These are phyloP conservation scores for Agrotis puta DNA, from an alignment of 2,888 invertebrate species.

Conservation along the genomic window DNA sequence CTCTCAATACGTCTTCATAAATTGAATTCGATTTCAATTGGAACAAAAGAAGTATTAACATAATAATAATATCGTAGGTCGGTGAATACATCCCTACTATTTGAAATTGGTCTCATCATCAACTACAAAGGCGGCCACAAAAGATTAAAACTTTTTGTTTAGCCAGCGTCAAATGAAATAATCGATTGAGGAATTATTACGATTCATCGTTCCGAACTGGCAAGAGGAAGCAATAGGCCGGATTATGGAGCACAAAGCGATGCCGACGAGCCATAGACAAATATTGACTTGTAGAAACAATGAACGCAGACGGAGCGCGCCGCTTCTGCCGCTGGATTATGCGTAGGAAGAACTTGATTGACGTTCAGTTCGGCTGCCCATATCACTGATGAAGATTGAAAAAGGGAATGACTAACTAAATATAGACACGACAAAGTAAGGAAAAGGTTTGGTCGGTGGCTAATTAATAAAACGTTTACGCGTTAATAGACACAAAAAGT, in stretches of 20 bases:
- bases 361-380: slow-evolving; percentile 70
- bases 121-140: slow-evolving; percentile 79
- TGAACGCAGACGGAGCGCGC: slow-evolving; percentile 67
- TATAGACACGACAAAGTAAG: slow-evolving; percentile 60
- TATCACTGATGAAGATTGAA: slow-evolving; percentile 38
- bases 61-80: slow-evolving; percentile 65
- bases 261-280: slow-evolving; percentile 87
- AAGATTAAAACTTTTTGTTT: slow-evolving; percentile 84
- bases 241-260: slow-evolving; percentile 85
- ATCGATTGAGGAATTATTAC: slow-evolving; percentile 88
- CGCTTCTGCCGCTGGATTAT: slow-evolving; percentile 74
- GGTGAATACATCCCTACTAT: slow-evolving; percentile 56
- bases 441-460: slow-evolving; percentile 62
- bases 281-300: slow-evolving; percentile 91
- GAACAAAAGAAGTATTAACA: slow-evolving; percentile 81
- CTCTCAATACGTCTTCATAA: slow-evolving; percentile 34
- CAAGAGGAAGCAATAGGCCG: slow-evolving; percentile 84
- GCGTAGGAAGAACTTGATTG: slow-evolving; percentile 82
- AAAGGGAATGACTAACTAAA: slow-evolving; percentile 51
- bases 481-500: slow-evolving; percentile 84
- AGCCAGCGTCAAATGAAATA: slow-evolving; percentile 82
- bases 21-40: slow-evolving; percentile 59
- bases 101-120: slow-evolving; percentile 80
- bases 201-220: slow-evolving; percentile 87
- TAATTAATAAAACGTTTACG: slow-evolving; percentile 78